These are phyloP conservation scores for Sesia bembeciformis DNA, from an alignment of 2,888 invertebrate species.

Conservation along the genomic window DNA sequence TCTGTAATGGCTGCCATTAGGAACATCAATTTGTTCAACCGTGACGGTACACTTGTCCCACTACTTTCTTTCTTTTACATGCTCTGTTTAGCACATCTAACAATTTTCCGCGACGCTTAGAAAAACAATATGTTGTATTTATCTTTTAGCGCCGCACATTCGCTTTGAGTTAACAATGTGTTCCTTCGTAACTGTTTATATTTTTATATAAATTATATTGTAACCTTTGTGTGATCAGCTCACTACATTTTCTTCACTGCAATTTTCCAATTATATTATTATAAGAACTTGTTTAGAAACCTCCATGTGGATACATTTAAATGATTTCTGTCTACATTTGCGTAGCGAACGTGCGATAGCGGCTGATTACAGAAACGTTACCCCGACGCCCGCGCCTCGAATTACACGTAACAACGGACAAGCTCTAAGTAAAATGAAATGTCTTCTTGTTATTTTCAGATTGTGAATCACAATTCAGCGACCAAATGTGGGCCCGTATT, in stretches of 20 bases:
- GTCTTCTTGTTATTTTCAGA: slow-evolving; percentile 47
- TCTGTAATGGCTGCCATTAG: slow-evolving; percentile 58
- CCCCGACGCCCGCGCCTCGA: slow-evolving; percentile 10
- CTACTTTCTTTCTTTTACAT: slow-evolving; percentile 36
- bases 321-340: too few relatives aligned
- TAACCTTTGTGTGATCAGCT: too few relatives aligned
- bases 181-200: too few relatives aligned
- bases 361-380: slow-evolving; percentile 14
- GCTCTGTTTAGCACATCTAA: slow-evolving; percentile 31
- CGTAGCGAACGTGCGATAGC: background rate
- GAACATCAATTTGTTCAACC: slow-evolving; percentile 56
- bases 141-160: too few relatives aligned
- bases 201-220: too few relatives aligned
- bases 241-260: too few relatives aligned
- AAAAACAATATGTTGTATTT: background rate
- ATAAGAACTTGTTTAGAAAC: too few relatives aligned
- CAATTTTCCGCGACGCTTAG: slow-evolving; percentile 11
- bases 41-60: slow-evolving; percentile 53
- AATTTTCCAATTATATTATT: too few relatives aligned
- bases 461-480: slow-evolving; percentile 55
- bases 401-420: slow-evolving; percentile 24
- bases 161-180: too few relatives aligned
- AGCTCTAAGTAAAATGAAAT: slow-evolving; percentile 28
- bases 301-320: too few relatives aligned
- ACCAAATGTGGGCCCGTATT: slow-evolving; percentile 64